Conservation (phyloP, 37 sponge, comb jelly and placozoan genomes). For the Haliclona indistincta region DNA sequence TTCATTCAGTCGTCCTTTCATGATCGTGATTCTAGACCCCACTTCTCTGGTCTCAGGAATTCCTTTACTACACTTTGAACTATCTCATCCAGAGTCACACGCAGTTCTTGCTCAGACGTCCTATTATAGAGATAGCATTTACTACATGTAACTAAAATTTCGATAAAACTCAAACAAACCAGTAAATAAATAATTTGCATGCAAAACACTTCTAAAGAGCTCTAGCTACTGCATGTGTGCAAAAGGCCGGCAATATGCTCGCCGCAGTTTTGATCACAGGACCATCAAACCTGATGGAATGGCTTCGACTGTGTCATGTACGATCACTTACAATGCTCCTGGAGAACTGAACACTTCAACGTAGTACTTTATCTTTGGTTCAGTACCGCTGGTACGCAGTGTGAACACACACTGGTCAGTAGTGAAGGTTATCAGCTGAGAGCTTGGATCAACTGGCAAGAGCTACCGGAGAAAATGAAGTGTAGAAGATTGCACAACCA, state of each 20-base stretch:
- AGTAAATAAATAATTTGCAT: too few species aligned
- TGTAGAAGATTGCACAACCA: background rate
- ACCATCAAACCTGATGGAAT: too few species aligned
- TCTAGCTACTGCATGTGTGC: background rate
- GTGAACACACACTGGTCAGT: slow-evolving; percentile 87
- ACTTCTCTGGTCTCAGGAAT: slow-evolving; percentile 59
- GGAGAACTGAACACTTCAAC: slow-evolving; percentile 73
- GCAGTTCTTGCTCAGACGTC: slow-evolving; percentile 16
- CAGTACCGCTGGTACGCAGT: slow-evolving; percentile 95
- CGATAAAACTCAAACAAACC: too few species aligned
- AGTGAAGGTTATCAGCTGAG: slow-evolving; percentile 92
- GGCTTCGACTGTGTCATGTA: too few species aligned
- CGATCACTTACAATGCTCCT: slow-evolving; percentile 38
- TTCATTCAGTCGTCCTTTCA: background rate
- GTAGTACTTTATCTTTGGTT: slow-evolving; percentile 99
- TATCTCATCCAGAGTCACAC: background rate
- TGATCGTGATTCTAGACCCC: slow-evolving; percentile 56
- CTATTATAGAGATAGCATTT: too few species aligned
- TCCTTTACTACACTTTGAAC: slow-evolving; percentile 47
- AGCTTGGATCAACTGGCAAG: slow-evolving; percentile 68
- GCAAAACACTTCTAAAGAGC: too few species aligned
- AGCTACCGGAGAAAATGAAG: slow-evolving; percentile 32
- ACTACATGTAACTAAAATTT: too few species aligned
- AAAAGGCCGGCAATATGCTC: background rate
- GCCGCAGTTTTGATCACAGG: too few species aligned